A percentile compares a stretch with the other conserved stretches of the same genome.
These are phyloP conservation scores for Plebejus melissa DNA, from an alignment of 2,888 invertebrate species.

Conservation along the genomic window DNA sequence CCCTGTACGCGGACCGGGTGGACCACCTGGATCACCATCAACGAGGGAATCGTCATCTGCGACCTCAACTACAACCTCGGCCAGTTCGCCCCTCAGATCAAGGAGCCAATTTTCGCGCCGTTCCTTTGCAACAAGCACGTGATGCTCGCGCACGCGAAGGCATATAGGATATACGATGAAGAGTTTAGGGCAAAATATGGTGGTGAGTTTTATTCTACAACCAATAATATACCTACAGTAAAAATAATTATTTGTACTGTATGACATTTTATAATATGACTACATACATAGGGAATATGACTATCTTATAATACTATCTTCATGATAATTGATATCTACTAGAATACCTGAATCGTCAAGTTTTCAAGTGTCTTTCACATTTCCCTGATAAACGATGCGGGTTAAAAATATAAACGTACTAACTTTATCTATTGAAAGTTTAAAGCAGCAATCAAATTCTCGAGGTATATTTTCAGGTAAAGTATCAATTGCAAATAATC, in stretches of 20 bases:
- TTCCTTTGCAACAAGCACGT: constrained; percentile 82
- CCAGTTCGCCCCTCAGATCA: constrained; percentile 50
- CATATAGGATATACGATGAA: constrained; percentile 77
- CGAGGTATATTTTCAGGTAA: constrained; percentile 40
- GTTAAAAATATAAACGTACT: too few species aligned
- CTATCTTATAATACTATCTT: too few species aligned
- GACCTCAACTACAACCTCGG: constrained; percentile 57
- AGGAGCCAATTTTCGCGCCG: constrained; percentile 59
- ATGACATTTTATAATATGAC: too few species aligned
- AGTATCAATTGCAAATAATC: constrained; percentile 42
- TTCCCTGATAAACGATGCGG: background rate
- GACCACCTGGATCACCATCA: constrained; percentile 83
- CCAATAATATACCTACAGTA: too few species aligned
- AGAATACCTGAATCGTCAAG: too few species aligned
- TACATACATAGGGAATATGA: too few species aligned
- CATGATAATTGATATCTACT: too few species aligned
- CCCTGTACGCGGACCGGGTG: constrained; percentile 78
- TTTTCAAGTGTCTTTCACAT: too few species aligned
- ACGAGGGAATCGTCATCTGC: constrained; percentile 78
- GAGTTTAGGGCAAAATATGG: constrained; percentile 68
- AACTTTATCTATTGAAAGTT: too few species aligned
- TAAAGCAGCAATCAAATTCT: too few species aligned
- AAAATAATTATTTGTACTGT: too few species aligned
- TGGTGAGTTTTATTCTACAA: constrained; percentile 48
- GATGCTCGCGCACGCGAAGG: constrained; percentile 82